Evolutionary conservation across 2,888 invertebrate species (phyloP).

Genomic region (Dinocampus coccinellae): DNA sequence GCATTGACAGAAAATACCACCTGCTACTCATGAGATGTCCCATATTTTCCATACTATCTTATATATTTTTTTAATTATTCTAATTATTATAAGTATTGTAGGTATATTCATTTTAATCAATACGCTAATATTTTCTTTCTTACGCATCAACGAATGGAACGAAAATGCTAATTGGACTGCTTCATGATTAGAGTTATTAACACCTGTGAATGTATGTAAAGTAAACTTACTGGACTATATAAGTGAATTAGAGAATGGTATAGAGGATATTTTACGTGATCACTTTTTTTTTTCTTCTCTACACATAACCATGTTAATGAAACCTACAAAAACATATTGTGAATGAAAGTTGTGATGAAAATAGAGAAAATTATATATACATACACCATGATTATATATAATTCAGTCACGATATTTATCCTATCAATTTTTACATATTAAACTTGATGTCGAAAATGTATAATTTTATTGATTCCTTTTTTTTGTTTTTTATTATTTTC

Average conservation of each 20-base stretch:
- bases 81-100: background rate
- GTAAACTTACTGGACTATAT: background rate
- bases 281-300: background rate
- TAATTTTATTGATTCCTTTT: background rate
- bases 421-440: too few relatives aligned
- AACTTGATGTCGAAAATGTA: too few relatives aligned
- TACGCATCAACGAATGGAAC: background rate
- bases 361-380: too few relatives aligned
- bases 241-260: background rate
- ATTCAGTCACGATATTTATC: too few relatives aligned
- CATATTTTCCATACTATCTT: background rate
- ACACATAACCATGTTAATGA: background rate
- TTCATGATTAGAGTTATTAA: conserved; percentile 14
- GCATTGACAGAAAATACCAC: background rate
- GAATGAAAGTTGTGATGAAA: too few relatives aligned
- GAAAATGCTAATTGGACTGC: conserved; percentile 10
- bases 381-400: too few relatives aligned
- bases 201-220: background rate
- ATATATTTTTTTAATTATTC: background rate
- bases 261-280: background rate
- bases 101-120: background rate
- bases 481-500: background rate
- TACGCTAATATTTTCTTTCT: background rate
- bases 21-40: background rate
- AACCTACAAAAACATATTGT: too few relatives aligned